Base-by-base conservation (phyloP, 2,888 invertebrate genomes). In the Cantharis nigra region DNA sequence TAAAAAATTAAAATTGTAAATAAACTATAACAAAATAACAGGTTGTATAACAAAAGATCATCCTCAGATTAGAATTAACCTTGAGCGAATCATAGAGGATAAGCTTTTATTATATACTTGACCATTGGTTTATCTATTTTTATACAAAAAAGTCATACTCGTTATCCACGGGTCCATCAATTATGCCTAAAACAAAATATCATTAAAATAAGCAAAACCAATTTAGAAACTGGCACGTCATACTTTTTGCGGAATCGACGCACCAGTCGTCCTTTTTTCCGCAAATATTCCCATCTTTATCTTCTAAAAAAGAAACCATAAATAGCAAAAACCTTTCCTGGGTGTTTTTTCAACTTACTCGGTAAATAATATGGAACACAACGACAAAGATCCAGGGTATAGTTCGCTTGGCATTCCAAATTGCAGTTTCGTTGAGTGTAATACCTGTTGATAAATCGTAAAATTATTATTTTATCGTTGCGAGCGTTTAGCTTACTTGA, bases 371-470 rank as follows among this genome's bases (percentile, higher is more conserved):
- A 93, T 79, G 92, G 91, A 7, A 94, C 93, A 83, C 94, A 94
- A 73, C 90, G 87, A 87, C 94, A 94, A 79, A 89, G 86, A 33
- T 91, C 89, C 80, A 94, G 89, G 80, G 95, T 93, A 71, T 91
- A 91, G 83, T 92, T 92, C 0, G 95, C 94, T 87, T 95, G 94
- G 86, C 95, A 96, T 87, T 96, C 96, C 87, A 94, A 90, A 85
- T 93, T 91, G 84, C 96, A 96, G 86, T 95, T 96, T 83, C 92
- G 92, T 83, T 95, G 92, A 0, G 95, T 94, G 88, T 96, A 96
- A 0, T 94, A 94, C 84, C 94, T 92, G 89, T 86, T 89, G 87
- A 26, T n/a, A n/a, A 26, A 9, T 13, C 7, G 65, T 1, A 49
- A n/a, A 26, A 26, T 26, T 9, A 9, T 26, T 26, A 26, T 26